Evolutionary conservation across 1,140 invertebrate genomes (phyloP), one percentile per base, ranked within the genome.

Genomic region (Ooceraea biroi): DNA sequence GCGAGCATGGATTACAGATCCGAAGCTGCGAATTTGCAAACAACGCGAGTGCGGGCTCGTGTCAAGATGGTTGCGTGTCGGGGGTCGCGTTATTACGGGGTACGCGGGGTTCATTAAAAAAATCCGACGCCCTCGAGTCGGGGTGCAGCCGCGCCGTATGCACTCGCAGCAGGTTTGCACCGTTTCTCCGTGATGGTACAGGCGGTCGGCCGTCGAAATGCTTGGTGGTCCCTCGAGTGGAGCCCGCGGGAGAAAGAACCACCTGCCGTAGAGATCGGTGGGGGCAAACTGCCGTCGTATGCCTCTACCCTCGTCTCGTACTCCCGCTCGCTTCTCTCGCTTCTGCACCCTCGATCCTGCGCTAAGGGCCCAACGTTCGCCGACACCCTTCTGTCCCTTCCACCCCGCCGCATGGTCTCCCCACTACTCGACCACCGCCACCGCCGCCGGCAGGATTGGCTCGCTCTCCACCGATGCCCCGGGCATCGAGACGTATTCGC

Each of bases 201-300:
- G 68, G 48, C 86, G 65, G 66, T 22, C 61, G 87, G 36, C 65
- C 36, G n/a, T n/a, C 68, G 89, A 91, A 92, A 88, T 86, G 88
- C 86, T 90, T 90, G 89, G 88, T 87, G 88, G 88, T 92, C 91
- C 91, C 91, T 90, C 73, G 88, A 89, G 88, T 89, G 88, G 88
- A 89, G 90, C 90, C 88, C 85, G 86, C 77, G 91, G 90, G 87
- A 91, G 87, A 88, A 91, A 88, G 91, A 94, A 92, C 92, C 93
- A 94, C 93, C 93, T 94, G 93, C 93, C 93, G 83, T 84, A 88
- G 87, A 89, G 85, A 89, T 84, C 89, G 85, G 86, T 85, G 89
- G 89, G 90, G 88, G 85, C 88, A 88, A 84, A 61, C 88, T 87
- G 69, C 69, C 46, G 71, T 68, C 73, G 52, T 80, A 71, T 73